Conservation (phyloP, 2,797 vertebrate genomes). For the Acropternis orthonyx region DNA sequence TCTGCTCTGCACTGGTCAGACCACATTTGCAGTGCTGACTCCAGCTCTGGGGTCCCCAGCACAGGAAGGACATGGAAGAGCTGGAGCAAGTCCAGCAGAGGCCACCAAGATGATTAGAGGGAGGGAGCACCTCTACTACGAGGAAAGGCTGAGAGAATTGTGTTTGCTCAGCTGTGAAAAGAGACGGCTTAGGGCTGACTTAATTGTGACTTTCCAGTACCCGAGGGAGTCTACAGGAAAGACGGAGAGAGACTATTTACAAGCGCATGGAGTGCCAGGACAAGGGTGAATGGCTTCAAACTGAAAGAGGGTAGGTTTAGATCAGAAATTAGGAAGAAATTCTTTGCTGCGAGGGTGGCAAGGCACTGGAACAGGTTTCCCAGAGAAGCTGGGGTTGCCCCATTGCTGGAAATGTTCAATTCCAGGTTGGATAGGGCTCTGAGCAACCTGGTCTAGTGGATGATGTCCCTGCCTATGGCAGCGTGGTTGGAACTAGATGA, state of each 20-base stretch:
- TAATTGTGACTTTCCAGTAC: neutral
- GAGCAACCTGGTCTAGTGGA: neutral
- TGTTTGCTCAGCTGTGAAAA: neutral
- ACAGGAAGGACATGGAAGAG: neutral
- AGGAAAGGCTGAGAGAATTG: neutral
- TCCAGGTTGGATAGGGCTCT: neutral
- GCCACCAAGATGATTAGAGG: no score
- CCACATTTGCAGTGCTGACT: neutral
- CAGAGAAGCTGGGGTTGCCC: neutral
- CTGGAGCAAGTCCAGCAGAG: fast-evolving
- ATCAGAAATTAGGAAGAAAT: neutral
- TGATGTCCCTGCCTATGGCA: neutral
- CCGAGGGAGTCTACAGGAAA: neutral
- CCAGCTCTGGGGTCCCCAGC: neutral
- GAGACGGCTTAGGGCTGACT: neutral
- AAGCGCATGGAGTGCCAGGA: neutral
- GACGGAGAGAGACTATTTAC: neutral
- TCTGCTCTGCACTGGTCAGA: neutral
- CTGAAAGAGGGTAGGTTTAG: neutral
- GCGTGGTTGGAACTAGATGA: neutral
- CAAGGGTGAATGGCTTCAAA: neutral
- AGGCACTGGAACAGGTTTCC: neutral
- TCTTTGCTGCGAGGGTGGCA: neutral
- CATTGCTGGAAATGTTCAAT: neutral
- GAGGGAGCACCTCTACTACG: neutral